Conservation (phyloP, 2,113 vertebrate genomes). For the Brachyhypopomus occidentalis region DNA sequence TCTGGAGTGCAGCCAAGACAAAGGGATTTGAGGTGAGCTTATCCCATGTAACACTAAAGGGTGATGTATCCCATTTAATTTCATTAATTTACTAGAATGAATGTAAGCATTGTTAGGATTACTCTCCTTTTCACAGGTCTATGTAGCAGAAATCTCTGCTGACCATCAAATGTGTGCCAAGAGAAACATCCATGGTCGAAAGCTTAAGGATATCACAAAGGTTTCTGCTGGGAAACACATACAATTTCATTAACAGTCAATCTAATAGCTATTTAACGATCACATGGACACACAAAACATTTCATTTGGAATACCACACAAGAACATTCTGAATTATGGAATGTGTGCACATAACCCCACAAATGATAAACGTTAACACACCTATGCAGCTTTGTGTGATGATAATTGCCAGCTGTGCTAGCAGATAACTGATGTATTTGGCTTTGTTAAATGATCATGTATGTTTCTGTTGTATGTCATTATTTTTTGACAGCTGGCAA, state of each 20-base stretch:
- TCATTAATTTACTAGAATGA: neutral
- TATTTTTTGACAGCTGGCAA: slow-evolving; percentile 81
- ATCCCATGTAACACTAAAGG: neutral
- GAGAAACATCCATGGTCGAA: slow-evolving; percentile 92
- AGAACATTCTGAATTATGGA: too few species aligned
- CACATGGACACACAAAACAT: too few species aligned
- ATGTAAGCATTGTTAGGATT: neutral
- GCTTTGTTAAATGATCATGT: too few species aligned
- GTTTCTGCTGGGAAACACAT: slow-evolving; percentile 60
- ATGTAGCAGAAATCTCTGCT: slow-evolving; percentile 93
- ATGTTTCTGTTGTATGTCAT: neutral
- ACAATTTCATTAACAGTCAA: too few species aligned
- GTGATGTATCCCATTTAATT: neutral
- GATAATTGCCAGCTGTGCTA: too few species aligned
- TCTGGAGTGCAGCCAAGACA: slow-evolving; percentile 98
- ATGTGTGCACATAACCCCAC: too few species aligned
- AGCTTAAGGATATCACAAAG: slow-evolving; percentile 92
- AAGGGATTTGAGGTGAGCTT: slow-evolving; percentile 94
- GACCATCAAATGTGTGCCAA: slow-evolving; percentile 95
- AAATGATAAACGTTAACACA: too few species aligned
- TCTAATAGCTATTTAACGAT: too few species aligned
- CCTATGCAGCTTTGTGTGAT: too few species aligned
- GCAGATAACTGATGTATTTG: too few species aligned
- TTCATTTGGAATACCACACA: too few species aligned
- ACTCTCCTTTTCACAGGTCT: slow-evolving; percentile 79